These are phyloP conservation scores for Gryon sp. DNA, from an alignment of 1,140 invertebrate species.

Conservation along the genomic window DNA sequence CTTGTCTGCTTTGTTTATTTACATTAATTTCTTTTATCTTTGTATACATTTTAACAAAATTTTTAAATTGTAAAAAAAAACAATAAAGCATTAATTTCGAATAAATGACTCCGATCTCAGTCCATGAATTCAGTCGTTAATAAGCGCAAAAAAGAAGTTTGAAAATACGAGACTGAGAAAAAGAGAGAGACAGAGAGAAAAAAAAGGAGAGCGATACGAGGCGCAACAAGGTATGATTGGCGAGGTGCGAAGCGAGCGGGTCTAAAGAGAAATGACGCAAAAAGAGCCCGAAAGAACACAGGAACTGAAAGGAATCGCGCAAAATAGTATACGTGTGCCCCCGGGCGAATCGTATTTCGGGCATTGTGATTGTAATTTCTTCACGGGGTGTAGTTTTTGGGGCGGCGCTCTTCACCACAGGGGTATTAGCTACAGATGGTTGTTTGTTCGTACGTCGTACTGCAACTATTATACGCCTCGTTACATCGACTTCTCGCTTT, in stretches of 20 bases:
- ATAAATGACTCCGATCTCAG: too few species aligned
- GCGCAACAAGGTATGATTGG: slow-evolving; percentile 45
- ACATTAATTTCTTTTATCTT: too few species aligned
- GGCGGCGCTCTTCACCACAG: slow-evolving; percentile 77
- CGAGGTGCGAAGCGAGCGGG: slow-evolving; percentile 4
- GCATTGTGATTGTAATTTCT: slow-evolving; percentile 79
- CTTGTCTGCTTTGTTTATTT: too few species aligned
- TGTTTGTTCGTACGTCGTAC: slow-evolving; percentile 78
- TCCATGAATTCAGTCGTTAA: slow-evolving; percentile 5
- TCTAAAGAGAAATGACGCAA: too few species aligned
- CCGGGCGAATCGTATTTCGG: slow-evolving; percentile 77
- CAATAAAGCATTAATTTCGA: slow-evolving; percentile 34
- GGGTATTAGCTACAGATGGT: slow-evolving; percentile 79
- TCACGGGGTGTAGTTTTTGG: slow-evolving; percentile 77
- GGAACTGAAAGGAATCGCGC: slow-evolving; percentile 54
- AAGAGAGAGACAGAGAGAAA: not conserved
- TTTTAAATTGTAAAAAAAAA: not conserved
- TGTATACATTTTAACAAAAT: too few species aligned
- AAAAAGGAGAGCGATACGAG: slow-evolving; percentile 9
- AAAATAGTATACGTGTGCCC: slow-evolving; percentile 72
- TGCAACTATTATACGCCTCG: slow-evolving; percentile 78
- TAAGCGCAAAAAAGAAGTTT: not conserved
- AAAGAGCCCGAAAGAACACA: slow-evolving; percentile 20
- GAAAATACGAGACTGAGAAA: not conserved
- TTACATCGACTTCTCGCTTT: slow-evolving; percentile 70